Evolutionary conservation across 2,113 vertebrate species (phyloP), one percentile per base, ranked within the genome.

Genomic region (Nycticryphes semicollaris): DNA sequence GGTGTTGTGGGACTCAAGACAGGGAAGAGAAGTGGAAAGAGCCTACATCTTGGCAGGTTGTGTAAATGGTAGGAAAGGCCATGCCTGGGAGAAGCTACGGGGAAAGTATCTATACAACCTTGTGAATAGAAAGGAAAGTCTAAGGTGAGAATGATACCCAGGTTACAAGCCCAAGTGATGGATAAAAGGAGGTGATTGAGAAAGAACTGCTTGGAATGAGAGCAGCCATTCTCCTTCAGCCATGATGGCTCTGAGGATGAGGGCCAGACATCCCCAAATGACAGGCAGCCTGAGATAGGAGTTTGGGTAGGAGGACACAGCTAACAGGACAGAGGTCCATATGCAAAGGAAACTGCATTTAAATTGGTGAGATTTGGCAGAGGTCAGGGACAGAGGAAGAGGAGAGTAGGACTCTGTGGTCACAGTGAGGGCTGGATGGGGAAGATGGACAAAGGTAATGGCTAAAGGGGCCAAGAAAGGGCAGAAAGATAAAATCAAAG

Each of bases 81-180:
- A 30, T 0, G 0, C n/a, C 45, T 85, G 53, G 33, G 41, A 74
- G 54, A 86, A 59, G 43, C 6, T 47, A 15, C 7, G 27, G 25
- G 35, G 39, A 12, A 82, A 75, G 37, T 54, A 48, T 70, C 3
- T 8, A 63, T 43, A 60, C 17, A 56, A 19, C 25, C 27, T 43
- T 66, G 53, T 47, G 47, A 69, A 76, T 1, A 87, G 28, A 80
- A 37, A 66, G 16, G 22, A 45, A 74, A 78, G 28, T 35, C 37
- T 70, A 56, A 68, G 43, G 21, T 68, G 51, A 89, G 14, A 25
- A 51, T 78, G 64, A 21, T 51, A 47, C n/a, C 28, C 24, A 63
- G 25, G 22, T 28, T 93, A 31, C 48, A 79, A 79, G 27, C 15
- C 9, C 22, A 57, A 57, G 41, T 47, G 54, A 62, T 16, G 41